Percentiles rank a stretch among this genome's conserved stretches.
Conservation (phyloP, 2,797 vertebrate species). For the Sardinella longiceps region DNA sequence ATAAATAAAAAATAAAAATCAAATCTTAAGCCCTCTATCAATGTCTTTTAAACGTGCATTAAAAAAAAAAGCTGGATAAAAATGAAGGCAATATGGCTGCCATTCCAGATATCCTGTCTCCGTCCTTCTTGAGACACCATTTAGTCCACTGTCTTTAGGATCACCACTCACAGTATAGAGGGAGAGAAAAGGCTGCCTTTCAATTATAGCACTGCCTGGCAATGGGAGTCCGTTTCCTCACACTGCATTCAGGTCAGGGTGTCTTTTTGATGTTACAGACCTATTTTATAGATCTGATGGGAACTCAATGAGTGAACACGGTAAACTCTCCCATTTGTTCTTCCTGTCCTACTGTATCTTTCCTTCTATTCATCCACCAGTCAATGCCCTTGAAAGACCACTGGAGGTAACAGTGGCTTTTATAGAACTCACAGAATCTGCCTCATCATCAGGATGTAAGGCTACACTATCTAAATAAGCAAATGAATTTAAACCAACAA, state of each 20-base stretch:
- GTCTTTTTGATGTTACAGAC: not conserved
- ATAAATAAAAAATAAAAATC: not conserved
- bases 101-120: conserved; percentile 4
- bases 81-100: conserved; percentile 20
- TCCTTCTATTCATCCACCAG: not conserved
- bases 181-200: not conserved
- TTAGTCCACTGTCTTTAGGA: not conserved
- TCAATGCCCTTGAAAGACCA: not conserved
- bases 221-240: not conserved
- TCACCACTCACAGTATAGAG: not conserved
- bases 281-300: not conserved
- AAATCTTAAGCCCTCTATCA: not conserved
- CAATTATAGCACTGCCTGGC: not conserved
- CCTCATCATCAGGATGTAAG: not conserved
- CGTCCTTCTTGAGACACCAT: not conserved
- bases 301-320: not conserved
- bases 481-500: not conserved
- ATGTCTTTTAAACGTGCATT: not conserved
- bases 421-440: not conserved
- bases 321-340: not conserved
- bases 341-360: not conserved
- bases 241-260: not conserved
- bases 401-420: not conserved
- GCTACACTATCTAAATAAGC: not conserved
- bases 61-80: not conserved